A percentile compares a stretch with the other conserved stretches of the same genome.
phyloP scores from a whole-genome alignment of 23 tunicate genomes.

The Corella eumyota region DNA sequence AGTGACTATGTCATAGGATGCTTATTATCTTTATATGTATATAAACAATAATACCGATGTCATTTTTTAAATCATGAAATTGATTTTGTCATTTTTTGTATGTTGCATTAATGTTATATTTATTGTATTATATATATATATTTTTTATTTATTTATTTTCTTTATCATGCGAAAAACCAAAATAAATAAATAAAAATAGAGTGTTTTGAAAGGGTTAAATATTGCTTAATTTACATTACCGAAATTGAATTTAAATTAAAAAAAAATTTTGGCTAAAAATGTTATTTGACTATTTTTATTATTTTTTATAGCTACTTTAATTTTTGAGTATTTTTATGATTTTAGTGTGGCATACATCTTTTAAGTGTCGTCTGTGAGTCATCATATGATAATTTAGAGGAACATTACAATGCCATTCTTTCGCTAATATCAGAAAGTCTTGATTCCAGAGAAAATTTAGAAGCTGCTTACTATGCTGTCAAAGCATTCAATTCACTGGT shows the following conservation, averaged over 20 bases:
- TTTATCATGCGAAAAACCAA: background rate
- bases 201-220: too few species aligned
- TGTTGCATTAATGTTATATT: background rate
- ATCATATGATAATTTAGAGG: slow-evolving; percentile 29
- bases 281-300: too few species aligned
- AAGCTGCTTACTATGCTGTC: slow-evolving; percentile 39
- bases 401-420: slow-evolving; percentile 34
- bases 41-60: too few species aligned
- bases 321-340: background rate
- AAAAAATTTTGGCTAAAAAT: too few species aligned
- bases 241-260: too few species aligned
- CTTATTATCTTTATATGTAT: background rate
- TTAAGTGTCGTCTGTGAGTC: slow-evolving; percentile 58
- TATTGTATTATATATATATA: background rate
- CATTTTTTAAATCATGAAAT: background rate
- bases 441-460: background rate
- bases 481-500: slow-evolving; percentile 67
- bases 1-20: background rate
- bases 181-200: too few species aligned
- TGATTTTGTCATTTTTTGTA: slow-evolving; percentile 5
- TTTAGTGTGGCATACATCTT: slow-evolving; percentile 41
- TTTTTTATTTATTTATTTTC: background rate
- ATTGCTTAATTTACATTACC: too few species aligned
- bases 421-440: slow-evolving; percentile 31
- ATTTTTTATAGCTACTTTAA: too few species aligned